These are phyloP conservation scores for Leptura quadrifasciata DNA, from an alignment of 2,888 invertebrate genomes.

Conservation along the genomic window DNA sequence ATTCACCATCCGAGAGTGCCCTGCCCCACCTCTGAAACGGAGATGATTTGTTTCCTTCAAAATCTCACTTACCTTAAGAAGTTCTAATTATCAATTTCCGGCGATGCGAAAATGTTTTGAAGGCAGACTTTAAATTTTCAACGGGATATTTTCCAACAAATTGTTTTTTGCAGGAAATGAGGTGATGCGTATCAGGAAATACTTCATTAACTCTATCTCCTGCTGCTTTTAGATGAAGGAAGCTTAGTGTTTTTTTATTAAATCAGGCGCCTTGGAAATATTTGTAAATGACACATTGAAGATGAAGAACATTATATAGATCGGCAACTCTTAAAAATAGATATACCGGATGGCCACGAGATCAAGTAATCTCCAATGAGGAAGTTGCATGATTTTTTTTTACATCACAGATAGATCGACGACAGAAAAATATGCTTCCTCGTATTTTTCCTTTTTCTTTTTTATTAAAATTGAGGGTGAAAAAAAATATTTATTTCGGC, in stretches of 20 bases:
- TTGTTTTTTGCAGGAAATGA: background rate
- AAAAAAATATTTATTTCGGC: too few species aligned
- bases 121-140: slow-evolving; percentile 3
- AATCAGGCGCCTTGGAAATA: too few species aligned
- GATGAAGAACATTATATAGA: too few species aligned
- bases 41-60: slow-evolving; percentile 7
- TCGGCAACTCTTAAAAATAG: too few species aligned
- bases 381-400: too few species aligned
- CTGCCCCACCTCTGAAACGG: background rate
- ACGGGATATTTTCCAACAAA: background rate
- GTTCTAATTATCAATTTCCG: slow-evolving; percentile 7
- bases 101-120: background rate
- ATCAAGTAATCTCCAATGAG: too few species aligned
- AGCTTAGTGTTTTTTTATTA: background rate
- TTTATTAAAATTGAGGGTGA: too few species aligned
- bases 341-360: too few species aligned
- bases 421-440: too few species aligned
- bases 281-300: too few species aligned
- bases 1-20: background rate
- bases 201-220: background rate
- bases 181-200: background rate
- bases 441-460: too few species aligned
- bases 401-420: too few species aligned
- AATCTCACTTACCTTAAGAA: slow-evolving; percentile 7
- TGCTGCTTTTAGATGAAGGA: background rate